Conservation (phyloP, 2,888 invertebrate genomes). For the Pilophorus perplexus region DNA sequence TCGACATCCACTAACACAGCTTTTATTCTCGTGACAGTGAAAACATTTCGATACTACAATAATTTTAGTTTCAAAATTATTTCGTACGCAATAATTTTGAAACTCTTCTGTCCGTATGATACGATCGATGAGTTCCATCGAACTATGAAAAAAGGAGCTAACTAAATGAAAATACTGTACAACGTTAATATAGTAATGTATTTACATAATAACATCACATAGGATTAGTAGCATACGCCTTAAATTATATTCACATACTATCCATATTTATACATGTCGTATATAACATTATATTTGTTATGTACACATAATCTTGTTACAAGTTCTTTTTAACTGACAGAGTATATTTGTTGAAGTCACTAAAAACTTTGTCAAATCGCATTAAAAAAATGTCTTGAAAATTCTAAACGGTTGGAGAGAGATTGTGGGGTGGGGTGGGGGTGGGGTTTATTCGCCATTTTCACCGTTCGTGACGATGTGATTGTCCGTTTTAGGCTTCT, state of each 20-base stretch:
- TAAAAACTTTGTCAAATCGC: slow-evolving; percentile 32
- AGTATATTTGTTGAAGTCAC: slow-evolving; percentile 19
- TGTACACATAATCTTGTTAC: slow-evolving; percentile 31
- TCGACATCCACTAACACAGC: too few species aligned
- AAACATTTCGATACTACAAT: too few species aligned
- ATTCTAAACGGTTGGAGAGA: slow-evolving; percentile 6
- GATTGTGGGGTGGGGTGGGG: not conserved
- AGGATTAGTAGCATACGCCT: slow-evolving; percentile 33
- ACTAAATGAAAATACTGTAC: not conserved
- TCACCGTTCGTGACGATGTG: slow-evolving; percentile 67
- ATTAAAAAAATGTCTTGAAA: slow-evolving; percentile 21
- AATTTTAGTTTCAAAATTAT: too few species aligned
- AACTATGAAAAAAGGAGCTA: too few species aligned
- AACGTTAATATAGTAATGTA: slow-evolving; percentile 41
- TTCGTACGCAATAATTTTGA: too few species aligned
- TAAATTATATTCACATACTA: slow-evolving; percentile 35
- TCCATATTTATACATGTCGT: slow-evolving; percentile 26
- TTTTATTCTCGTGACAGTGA: too few species aligned
- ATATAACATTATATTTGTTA: slow-evolving; percentile 20
- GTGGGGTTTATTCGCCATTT: slow-evolving; percentile 45
- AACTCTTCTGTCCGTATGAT: too few species aligned
- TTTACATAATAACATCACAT: slow-evolving; percentile 37
- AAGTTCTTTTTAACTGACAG: slow-evolving; percentile 20
- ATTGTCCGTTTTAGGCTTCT: slow-evolving; percentile 69
- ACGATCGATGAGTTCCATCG: too few species aligned